Evolutionary conservation across 92 coral and sea anemone genomes (phyloP), one percentile per base, ranked within the genome.

Genomic region (Actinostola sp.): DNA sequence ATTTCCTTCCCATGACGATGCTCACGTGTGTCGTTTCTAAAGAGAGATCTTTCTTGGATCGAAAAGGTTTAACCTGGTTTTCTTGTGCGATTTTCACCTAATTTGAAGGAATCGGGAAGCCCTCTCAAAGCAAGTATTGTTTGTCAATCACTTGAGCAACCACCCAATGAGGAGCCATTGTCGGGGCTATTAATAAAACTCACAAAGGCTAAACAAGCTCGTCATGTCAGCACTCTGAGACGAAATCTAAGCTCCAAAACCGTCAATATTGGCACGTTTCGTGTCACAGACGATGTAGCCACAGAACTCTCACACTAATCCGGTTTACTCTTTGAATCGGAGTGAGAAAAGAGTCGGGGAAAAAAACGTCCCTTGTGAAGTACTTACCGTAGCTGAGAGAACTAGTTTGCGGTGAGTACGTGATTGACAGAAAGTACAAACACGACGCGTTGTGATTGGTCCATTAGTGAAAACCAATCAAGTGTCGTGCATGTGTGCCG

Each of bases 401-500:
- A 72, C 71, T 73, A 72, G 89, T 79, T 85, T 46, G 82, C 78
- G 81, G 89, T 76, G 59, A 71, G 44, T 43, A 58, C 55, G 70
- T 90, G 96, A 90, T 90, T 90, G 96, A 90, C 92, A 90, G 77
- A 66, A 84, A 86, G 89, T 90, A 90, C 89, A 86, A 71, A 83
- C 82, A 77, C 66, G 82, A 57, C 33, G 88, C 51, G 66, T 72
- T 57, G 54, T 90, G 97, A 90, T 90, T 90, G 97, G 97, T 49
- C 56, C 90, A 78, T 78, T 72, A 34, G 44, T 84, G 92, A 90
- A 92, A 87, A 79, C 97, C 97, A 90, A 90, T 90, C 97, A 87
- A 67, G 90, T 90, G 81, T 75, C 80, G 74, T 90, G 92, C 97
- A 90, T 90, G 97, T 87, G 97, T 90, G 87, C 82, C 91, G 84